Base-by-base conservation (phyloP, 2,888 invertebrate species). In the Stenotaenia linearis region DNA sequence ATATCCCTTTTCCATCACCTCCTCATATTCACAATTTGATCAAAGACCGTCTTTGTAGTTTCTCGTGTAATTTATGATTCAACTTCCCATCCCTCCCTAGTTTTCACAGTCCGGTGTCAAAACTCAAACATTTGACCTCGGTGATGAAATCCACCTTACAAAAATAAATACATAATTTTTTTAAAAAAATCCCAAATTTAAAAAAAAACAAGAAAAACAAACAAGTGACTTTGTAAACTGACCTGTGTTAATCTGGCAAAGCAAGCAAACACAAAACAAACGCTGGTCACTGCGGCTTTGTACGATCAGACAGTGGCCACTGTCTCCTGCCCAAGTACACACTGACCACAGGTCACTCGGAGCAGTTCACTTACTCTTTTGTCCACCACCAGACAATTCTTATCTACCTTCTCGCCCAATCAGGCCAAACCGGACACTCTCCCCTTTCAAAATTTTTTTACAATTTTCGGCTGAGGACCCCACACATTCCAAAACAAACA, bases 261-360 rank as follows among this genome's bases (percentile, higher is more conserved):
- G 23, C 25, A 45, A 45, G 23, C 25, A 61, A 69, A 28, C 15
- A 69, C 69, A 69, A 69, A 69, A 69, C 69, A 69, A 40, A 50
- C 50, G 50, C 50, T 50, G 50, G 21, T 18, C 12, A 15, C 28
- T 28, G 69, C 28, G 25, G 69, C 69, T 28, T 28, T 25, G 69
- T 69, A 28, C 25, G 28, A 25, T 28, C 69, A 69, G 69, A 69
- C 69, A 69, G 69, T 69, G 69, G 69, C 25, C 69, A 69, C 69
- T 28, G 23, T n/a, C 69, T 69, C 25, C 28, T 69, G 50, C 28
- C 28, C 69, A 69, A 69, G 25, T 25, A 69, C 69, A 69, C 69
- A 69, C 69, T 69, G 25, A 69, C 69, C 69, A 69, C 69, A 69
- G 69, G 69, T 69, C 69, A 69, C 69, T 12, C 69, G 69, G 69